Conservation (phyloP, 37 sponge, comb jelly and placozoan genomes). For the Mnemiopsis leidyi region DNA sequence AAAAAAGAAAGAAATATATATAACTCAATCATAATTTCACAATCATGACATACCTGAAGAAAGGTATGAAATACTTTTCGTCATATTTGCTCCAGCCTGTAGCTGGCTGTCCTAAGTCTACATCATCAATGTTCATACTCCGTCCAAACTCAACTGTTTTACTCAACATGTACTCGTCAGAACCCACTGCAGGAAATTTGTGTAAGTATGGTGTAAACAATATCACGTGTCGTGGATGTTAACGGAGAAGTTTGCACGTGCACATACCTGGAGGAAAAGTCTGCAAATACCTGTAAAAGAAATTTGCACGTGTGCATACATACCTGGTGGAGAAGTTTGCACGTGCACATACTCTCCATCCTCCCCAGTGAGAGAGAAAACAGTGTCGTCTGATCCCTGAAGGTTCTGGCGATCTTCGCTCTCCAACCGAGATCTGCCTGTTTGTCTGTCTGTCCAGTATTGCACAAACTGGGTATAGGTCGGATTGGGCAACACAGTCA, state of each 20-base stretch:
- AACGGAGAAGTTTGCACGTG: not conserved
- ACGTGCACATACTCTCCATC: not conserved
- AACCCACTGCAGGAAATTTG: not conserved
- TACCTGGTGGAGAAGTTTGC: not conserved
- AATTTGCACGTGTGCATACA: not conserved
- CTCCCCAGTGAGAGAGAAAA: not conserved
- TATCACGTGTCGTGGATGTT: too few relatives aligned
- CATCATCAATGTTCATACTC: slow-evolving; percentile 39
- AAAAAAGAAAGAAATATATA: too few relatives aligned
- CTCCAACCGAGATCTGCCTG: not conserved
- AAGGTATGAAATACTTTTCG: slow-evolving; percentile 26
- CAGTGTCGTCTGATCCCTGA: not conserved
- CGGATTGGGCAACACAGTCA: too few relatives aligned
- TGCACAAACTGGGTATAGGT: not conserved
- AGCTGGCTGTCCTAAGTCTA: not conserved
- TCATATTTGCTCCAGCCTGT: slow-evolving; percentile 22
- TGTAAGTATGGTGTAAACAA: too few relatives aligned
- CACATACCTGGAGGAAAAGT: not conserved
- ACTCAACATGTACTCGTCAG: slow-evolving; percentile 39
- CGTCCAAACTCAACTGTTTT: slow-evolving; percentile 36
- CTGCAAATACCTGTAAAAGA: too few relatives aligned
- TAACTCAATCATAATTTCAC: too few relatives aligned
- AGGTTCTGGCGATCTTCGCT: slow-evolving; percentile 15
- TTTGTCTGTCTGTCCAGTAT: slow-evolving; percentile 29
- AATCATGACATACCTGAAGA: not conserved